Conservation (phyloP, 2,888 invertebrate genomes). For the Belgica antarctica region DNA sequence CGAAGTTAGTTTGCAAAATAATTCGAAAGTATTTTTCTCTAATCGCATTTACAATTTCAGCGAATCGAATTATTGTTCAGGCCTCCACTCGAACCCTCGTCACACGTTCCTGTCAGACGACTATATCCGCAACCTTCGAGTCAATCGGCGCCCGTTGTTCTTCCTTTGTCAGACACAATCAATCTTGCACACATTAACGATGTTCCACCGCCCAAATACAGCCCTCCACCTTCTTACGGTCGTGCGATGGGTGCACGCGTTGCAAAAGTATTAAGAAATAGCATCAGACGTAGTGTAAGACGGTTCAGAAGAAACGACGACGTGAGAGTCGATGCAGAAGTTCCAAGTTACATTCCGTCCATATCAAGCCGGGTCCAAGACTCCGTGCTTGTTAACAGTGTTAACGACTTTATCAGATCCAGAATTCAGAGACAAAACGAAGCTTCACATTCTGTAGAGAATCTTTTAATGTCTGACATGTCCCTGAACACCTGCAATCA, state of each 20-base stretch:
- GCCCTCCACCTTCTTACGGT: constrained; percentile 88
- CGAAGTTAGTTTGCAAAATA: constrained; percentile 68
- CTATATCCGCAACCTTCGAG: constrained; percentile 37
- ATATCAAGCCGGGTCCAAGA: no score
- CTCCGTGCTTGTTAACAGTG: neutral
- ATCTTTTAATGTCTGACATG: constrained; percentile 29
- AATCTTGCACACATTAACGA: constrained; percentile 49
- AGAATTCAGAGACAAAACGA: neutral
- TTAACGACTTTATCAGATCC: constrained; percentile 19
- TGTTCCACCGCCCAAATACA: constrained; percentile 90
- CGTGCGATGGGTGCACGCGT: constrained; percentile 85
- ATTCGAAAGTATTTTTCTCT: neutral
- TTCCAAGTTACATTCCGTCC: constrained; percentile 3
- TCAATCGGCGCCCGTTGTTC: constrained; percentile 46
- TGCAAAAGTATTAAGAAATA: constrained; percentile 71
- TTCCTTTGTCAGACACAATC: neutral
- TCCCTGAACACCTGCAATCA: neutral
- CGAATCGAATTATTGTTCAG: constrained; percentile 80
- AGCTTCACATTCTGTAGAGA: constrained; percentile 23
- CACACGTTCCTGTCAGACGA: constrained; percentile 18
- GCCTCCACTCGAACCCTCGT: constrained; percentile 58
- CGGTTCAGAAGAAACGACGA: constrained; percentile 51
- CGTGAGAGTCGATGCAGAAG: constrained; percentile 62
- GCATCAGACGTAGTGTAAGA: constrained; percentile 74
- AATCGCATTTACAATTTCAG: constrained; percentile 55